Evolutionary conservation across 2,113 vertebrate species (phyloP), one percentile per base, ranked within the genome.

Genomic region (Vidua chalybeata): DNA sequence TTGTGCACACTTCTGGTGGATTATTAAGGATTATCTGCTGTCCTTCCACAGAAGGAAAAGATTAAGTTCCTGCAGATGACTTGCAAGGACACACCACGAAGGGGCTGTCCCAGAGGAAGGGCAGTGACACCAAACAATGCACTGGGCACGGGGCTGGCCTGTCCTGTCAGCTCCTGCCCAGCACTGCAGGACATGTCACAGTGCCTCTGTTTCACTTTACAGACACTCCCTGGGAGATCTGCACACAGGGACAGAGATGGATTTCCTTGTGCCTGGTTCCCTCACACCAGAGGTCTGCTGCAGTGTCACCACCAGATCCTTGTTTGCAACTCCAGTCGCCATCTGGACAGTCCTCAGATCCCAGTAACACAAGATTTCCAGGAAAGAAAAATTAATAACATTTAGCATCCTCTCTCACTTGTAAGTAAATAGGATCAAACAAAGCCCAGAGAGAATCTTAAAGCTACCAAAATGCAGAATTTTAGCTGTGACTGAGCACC

Each of bases 271-370:
- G 15, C 30, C 59, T 16, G 27, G 14, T 43, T 10, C 28, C 52
- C 58, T 51, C 46, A 13, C n/a, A 20, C 7, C 62, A 35, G 23
- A 51, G 64, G 15, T 10, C 68, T 74, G 87, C 63, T 62, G 41
- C 64, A 46, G 27, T 2, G 35, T 6, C 3, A 0, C 39, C 77
- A 66, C 23, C 81, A 74, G 78, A 71, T 30, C 48, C 52, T 59
- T 21, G 9, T 35, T 24, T 64, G 28, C 0, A 1, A 5, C 52
- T 49, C 61, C 58, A 24, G 19, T 2, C 9, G 0, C 20, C 35
- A 19, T 45, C 10, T 3, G 21, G 52, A 18, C 33, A 63, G 10
- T 6, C 10, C 41, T 61, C 62, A 58, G 28, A 72, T 15, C 41
- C 54, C 21, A 26, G 9, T 15, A 21, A 64, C 54, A 67, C 3